phyloP scores from a whole-genome alignment of 2,113 vertebrate species.

The Osmerus eperlanus region DNA sequence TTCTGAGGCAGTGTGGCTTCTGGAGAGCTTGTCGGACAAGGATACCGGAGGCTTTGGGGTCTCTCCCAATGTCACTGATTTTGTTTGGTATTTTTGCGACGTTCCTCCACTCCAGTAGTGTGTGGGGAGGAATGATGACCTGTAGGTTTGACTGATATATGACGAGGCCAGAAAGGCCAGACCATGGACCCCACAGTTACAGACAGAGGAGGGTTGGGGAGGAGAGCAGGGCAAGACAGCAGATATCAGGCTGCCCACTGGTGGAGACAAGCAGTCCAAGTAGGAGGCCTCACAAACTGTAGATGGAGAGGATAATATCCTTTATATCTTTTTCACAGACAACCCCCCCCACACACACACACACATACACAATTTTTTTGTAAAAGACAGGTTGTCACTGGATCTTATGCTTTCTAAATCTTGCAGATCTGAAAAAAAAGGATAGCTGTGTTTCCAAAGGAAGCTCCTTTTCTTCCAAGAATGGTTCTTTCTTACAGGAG shows the following conservation, averaged over 20 bases:
- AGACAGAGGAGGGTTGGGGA: slow-evolving; percentile 23
- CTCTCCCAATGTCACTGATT: slow-evolving; percentile 30
- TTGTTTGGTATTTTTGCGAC: slow-evolving; percentile 45
- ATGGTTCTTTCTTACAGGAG: slow-evolving; percentile 35
- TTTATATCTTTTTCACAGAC: neutral
- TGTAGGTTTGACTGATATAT: slow-evolving; percentile 47
- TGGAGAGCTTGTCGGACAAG: slow-evolving; percentile 17
- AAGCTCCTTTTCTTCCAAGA: slow-evolving; percentile 16
- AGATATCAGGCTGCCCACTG: slow-evolving; percentile 24
- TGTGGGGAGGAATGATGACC: neutral
- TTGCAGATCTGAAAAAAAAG: neutral
- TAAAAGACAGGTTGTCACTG: too few species aligned
- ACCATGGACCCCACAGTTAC: slow-evolving; percentile 26
- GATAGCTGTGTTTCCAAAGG: neutral
- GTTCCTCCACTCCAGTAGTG: slow-evolving; percentile 33
- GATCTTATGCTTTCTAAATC: too few species aligned
- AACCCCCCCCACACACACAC: neutral
- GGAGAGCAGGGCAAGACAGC: slow-evolving; percentile 20
- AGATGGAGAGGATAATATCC: neutral
- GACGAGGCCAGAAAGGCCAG: slow-evolving; percentile 18
- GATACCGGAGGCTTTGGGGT: slow-evolving; percentile 34
- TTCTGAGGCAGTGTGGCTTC: slow-evolving; percentile 33
- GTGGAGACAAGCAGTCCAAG: slow-evolving; percentile 9
- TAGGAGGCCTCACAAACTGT: neutral
- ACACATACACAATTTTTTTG: too few species aligned